These are phyloP conservation scores for Porites australiensis DNA, from an alignment of 64 coral and sea anemone species.

Conservation along the genomic window DNA sequence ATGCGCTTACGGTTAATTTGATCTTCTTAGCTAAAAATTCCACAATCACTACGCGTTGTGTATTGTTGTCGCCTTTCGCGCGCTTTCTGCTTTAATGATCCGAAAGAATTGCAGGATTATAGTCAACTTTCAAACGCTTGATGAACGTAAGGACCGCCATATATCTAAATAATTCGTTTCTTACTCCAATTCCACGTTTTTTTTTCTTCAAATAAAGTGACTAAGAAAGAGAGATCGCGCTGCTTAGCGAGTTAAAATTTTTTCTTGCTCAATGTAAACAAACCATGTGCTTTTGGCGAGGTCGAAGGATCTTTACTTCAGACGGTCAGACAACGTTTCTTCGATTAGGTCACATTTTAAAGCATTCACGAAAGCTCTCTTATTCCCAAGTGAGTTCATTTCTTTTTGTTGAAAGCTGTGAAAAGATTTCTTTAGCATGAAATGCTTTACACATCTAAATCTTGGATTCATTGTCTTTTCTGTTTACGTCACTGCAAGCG, in stretches of 20 bases:
- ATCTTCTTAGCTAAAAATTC: constrained; percentile 47
- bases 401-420: not conserved
- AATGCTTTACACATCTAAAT: not conserved
- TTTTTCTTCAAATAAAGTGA: not conserved
- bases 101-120: not conserved
- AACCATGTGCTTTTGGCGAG: constrained; percentile 38
- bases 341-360: not conserved
- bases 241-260: not conserved
- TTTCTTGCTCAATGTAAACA: constrained; percentile 63
- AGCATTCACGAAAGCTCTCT: not conserved
- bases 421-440: not conserved
- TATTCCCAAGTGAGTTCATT: constrained; percentile 1
- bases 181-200: not conserved
- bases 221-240: constrained; percentile 24
- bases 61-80: constrained; percentile 17
- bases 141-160: not conserved
- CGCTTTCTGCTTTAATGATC: constrained; percentile 27
- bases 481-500: constrained; percentile 40
- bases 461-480: constrained; percentile 12
- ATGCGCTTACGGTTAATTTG: constrained; percentile 18
- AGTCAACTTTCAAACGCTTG: not conserved
- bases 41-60: constrained; percentile 26
- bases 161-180: not conserved
- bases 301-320: not conserved
- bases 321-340: not conserved